phyloP scores from a whole-genome alignment of 2,888 invertebrate genomes.

The Dryadula phaetusa region DNA sequence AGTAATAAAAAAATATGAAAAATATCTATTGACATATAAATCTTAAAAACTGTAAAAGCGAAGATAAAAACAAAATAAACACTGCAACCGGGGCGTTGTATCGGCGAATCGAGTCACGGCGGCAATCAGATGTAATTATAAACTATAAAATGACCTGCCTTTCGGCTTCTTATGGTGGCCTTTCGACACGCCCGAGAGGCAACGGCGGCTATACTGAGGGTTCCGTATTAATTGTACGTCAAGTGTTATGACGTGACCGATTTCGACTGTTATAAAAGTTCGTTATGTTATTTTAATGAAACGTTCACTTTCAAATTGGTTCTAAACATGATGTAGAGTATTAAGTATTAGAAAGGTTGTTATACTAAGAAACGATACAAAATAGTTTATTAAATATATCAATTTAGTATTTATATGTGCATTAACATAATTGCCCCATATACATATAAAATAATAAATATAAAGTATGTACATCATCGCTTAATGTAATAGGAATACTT shows the following conservation, averaged over 20 bases:
- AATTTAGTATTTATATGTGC: background rate
- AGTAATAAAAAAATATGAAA: background rate
- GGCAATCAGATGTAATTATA: slow-evolving; percentile 80
- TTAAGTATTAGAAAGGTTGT: background rate
- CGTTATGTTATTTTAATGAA: slow-evolving; percentile 23
- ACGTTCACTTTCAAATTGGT: slow-evolving; percentile 13
- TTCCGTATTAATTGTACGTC: slow-evolving; percentile 56
- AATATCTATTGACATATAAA: slow-evolving; percentile 12
- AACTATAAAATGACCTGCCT: slow-evolving; percentile 78
- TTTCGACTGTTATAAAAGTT: slow-evolving; percentile 29
- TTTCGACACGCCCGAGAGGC: slow-evolving; percentile 69
- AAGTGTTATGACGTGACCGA: slow-evolving; percentile 25
- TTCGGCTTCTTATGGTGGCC: slow-evolving; percentile 80
- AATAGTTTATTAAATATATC: background rate
- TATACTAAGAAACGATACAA: background rate
- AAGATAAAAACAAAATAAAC: slow-evolving; percentile 50
- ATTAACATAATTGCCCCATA: background rate
- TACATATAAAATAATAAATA: background rate
- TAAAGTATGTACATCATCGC: background rate
- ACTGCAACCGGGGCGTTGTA: slow-evolving; percentile 50
- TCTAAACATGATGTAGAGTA: background rate
- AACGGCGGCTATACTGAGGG: slow-evolving; percentile 49
- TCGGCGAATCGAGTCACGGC: slow-evolving; percentile 65
- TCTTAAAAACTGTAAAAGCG: slow-evolving; percentile 24
- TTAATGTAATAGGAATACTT: background rate